These are phyloP conservation scores for Nasonia giraulti DNA, from an alignment of 1,140 invertebrate genomes.

Conservation along the genomic window DNA sequence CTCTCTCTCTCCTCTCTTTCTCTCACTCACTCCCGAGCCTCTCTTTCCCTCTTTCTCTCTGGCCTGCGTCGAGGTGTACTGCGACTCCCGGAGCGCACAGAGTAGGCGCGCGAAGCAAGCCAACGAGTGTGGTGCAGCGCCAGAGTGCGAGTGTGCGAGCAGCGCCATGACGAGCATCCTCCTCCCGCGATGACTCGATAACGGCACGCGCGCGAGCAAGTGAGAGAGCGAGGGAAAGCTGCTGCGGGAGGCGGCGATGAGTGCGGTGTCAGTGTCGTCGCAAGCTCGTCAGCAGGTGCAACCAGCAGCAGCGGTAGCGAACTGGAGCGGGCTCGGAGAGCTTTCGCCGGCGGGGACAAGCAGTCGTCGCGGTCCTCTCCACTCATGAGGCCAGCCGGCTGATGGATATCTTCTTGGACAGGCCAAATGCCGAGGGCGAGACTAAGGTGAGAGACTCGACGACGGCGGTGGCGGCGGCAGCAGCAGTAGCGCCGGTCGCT, in stretches of 20 bases:
- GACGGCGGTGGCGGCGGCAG: background rate
- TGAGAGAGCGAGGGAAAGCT: slow-evolving; percentile 43
- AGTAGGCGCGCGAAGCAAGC: background rate
- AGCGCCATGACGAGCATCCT: background rate
- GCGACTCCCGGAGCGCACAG: no score
- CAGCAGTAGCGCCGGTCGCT: background rate
- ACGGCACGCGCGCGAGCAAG: background rate
- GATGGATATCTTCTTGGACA: slow-evolving; percentile 44
- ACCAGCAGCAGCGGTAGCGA: slow-evolving; percentile 16
- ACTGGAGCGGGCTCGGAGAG: slow-evolving; percentile 18
- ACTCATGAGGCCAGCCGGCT: slow-evolving; percentile 38
- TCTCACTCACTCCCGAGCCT: no score
- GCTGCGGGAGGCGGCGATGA: slow-evolving; percentile 21
- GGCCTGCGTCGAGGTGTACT: no score
- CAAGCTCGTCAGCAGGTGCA: background rate
- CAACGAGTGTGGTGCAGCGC: background rate
- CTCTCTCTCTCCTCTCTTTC: background rate
- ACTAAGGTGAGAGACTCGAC: slow-evolving; percentile 30
- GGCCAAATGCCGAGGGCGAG: slow-evolving; percentile 42
- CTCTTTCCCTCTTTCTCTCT: no score
- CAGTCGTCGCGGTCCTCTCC: slow-evolving; percentile 15
- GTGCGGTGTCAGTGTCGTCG: background rate
- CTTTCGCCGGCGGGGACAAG: slow-evolving; percentile 44
- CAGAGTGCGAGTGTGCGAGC: background rate
- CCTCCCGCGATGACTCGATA: background rate